Base-by-base conservation (phyloP, 2,113 vertebrate genomes). In the Progne subis region DNA sequence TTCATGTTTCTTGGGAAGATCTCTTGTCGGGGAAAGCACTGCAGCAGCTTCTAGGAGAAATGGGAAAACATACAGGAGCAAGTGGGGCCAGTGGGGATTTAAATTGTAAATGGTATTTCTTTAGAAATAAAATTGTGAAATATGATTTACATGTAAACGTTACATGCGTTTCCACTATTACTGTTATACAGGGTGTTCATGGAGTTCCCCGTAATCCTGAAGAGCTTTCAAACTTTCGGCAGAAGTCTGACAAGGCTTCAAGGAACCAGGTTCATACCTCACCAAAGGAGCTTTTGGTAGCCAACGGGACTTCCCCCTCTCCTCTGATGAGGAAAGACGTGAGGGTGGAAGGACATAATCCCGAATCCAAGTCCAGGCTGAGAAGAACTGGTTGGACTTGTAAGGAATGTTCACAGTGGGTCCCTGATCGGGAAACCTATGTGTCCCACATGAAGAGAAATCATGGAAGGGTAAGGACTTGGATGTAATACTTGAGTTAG, bases 371-470 rank as follows among this genome's bases (percentile, higher is more conserved):
- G 72, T 78, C 98, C 52, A 98, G 96, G 21, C 82, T 98, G 91
- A 98, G 98, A 93, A 98, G 96, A 72, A 89, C 97, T 8, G 99
- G 98, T 71, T 99, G 99, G 99, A 99, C 98, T 18, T 99, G 99
- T 94, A 98, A 97, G 63, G 98, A 99, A 39, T 99, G 99, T 97
- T 98, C 98, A 12, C 98, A 99, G 94, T 98, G 98, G 98, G 96
- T 99, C n/a, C 97, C 98, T 0, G 99, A 99, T 61, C 96, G 99
- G 74, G 99, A 99, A 65, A 97, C 98, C n/a, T 99, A 98, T 0
- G 98, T 99, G 82, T 98, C 98, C 72, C 99, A 99, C 87, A 98
- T 99, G 98, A 99, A 99, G 95, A 98, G 97, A 96, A 98, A 90
- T 89, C 99, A 99, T 3, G 98, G 98, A 55, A 99, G 98, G 98